Evolutionary conservation across 2,888 invertebrate species (phyloP), one percentile per base, ranked within the genome.

Genomic region (Rhingia rostrata): DNA sequence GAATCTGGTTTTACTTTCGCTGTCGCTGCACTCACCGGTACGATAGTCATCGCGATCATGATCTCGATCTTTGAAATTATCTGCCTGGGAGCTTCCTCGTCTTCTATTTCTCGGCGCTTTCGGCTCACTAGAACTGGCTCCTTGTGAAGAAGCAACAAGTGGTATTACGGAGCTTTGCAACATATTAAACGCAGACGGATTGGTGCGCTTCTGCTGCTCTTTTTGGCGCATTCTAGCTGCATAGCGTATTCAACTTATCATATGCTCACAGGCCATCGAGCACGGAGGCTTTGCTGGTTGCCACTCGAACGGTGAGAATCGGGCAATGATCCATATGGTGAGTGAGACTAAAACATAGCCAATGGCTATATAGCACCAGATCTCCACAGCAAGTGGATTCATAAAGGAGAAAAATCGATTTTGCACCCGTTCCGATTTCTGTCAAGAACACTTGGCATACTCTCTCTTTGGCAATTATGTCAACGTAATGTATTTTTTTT

Each of bases 231-330:
- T 60, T 53, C 80, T 72, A 12, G 86, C 86, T 0, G 79, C 83
- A 37, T 87, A 86, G 4, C 66, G 79, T 60, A 89, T 88, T 63
- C 88, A 83, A 30, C 80, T 79, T 2, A 88, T 69, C 72, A 88
- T 86, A 80, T 90, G 89, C 35, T 89, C 89, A 56, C 88, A 89
- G 87, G 94, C 94, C 88, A 93, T 93, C 14, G 93, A 92, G 88
- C 94, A 94, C 10, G 93, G 92, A 64, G 92, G 92, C 45, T 92
- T 92, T 2, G 93, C 93, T 87, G 94, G 93, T 87, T 94, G 94
- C 95, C 95, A 96, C 91, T 97, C 97, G 90, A 95, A 94, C 7
- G 97, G 97, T 33, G 96, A 95, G 91, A 97, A 96, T 86, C 96
- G 93, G 53, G 97, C 97, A 86, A 97, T 95, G 87, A 97, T 94